Evolutionary conservation across 2,888 invertebrate genomes (phyloP).

Genomic region (Diarsia brunnea): DNA sequence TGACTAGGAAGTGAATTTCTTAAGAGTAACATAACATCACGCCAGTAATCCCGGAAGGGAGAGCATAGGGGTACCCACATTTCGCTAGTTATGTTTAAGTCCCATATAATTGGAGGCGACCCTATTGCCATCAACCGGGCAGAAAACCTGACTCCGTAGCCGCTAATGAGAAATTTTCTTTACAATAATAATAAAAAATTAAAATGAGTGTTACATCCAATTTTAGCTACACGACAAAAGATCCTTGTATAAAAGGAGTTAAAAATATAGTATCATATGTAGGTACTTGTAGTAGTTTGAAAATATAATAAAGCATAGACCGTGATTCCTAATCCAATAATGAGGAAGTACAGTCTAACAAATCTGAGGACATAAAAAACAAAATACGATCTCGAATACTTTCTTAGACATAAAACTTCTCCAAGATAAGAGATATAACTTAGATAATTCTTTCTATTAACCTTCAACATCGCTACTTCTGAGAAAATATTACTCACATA

Average conservation of each 20-base stretch:
- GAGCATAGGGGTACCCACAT: too few species aligned
- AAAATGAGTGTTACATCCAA: neutral
- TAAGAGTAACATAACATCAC: too few species aligned
- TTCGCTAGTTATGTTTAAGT: too few species aligned
- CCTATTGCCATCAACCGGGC: too few species aligned
- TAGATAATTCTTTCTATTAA: slow-evolving; percentile 29
- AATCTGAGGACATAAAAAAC: slow-evolving; percentile 10
- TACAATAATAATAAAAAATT: neutral
- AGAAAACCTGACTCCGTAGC: too few species aligned
- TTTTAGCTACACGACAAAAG: neutral
- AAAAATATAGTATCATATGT: too few species aligned
- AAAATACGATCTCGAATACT: slow-evolving; percentile 17
- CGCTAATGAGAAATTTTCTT: too few species aligned
- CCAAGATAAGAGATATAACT: slow-evolving; percentile 2
- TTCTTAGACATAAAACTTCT: slow-evolving; percentile 20
- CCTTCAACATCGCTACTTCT: slow-evolving; percentile 11
- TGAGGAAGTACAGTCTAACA: neutral
- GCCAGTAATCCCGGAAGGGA: too few species aligned
- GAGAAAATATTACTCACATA: slow-evolving; percentile 30
- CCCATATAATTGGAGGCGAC: too few species aligned
- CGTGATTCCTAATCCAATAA: neutral
- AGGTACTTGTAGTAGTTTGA: neutral
- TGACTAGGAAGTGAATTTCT: too few species aligned
- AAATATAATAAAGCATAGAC: neutral
- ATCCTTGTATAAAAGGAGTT: neutral